Conservation (phyloP, 2,888 invertebrate species). For the Cremastinae sp. region DNA sequence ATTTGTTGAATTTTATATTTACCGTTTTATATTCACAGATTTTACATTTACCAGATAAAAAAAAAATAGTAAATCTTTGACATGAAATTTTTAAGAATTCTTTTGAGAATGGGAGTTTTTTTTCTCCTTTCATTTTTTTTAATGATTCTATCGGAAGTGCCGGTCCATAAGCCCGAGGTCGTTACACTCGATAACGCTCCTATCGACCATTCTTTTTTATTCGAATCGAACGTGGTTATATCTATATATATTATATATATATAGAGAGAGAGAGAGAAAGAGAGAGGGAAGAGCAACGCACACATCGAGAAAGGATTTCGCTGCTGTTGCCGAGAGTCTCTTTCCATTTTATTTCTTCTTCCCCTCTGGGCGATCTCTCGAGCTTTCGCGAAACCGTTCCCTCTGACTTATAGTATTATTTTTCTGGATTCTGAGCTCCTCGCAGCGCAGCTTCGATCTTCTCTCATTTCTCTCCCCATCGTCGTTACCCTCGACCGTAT, state of each 20-base stretch:
- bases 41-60: no score
- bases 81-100: no score
- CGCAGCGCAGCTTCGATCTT: constrained; percentile 39
- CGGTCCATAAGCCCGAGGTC: constrained; percentile 22
- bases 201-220: constrained; percentile 35
- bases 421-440: constrained; percentile 33
- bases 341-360: constrained; percentile 41
- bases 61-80: no score
- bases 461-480: constrained; percentile 10
- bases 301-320: constrained; percentile 18
- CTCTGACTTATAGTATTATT: constrained; percentile 43
- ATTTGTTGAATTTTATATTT: background rate
- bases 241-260: constrained; percentile 30
- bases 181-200: constrained; percentile 45
- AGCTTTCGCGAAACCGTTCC: constrained; percentile 43
- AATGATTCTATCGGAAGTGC: constrained; percentile 25
- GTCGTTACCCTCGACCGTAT: constrained; percentile 17
- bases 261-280: no score
- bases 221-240: constrained; percentile 9
- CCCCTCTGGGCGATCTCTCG: constrained; percentile 45
- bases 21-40: background rate
- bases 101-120: background rate
- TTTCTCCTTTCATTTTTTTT: background rate
- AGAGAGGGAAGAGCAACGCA: no score
- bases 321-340: constrained; percentile 36